These are phyloP conservation scores for Gallinago stenura DNA, from an alignment of 2,797 vertebrate species.

Conservation along the genomic window DNA sequence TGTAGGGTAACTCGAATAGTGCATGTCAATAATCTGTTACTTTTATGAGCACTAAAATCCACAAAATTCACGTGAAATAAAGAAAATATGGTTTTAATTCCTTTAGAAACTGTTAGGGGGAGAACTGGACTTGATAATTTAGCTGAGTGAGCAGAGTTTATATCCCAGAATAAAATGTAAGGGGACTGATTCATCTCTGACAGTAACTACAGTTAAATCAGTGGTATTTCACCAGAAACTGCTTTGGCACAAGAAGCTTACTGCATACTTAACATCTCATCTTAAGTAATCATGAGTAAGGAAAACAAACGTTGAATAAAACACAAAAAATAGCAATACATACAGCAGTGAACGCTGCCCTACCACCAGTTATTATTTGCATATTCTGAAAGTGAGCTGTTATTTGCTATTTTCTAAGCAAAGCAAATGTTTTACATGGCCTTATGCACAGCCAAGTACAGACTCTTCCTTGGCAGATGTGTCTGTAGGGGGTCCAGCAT, in stretches of 20 bases:
- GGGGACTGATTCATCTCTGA: neutral
- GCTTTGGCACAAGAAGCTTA: neutral
- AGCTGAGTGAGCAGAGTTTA: constrained; percentile 9
- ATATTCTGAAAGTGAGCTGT: neutral
- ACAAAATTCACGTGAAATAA: constrained; percentile 9
- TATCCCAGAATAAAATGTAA: neutral
- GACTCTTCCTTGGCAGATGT: neutral
- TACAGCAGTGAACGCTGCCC: neutral
- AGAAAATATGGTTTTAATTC: constrained; percentile 22
- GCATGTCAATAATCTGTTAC: neutral
- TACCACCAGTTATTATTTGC: neutral
- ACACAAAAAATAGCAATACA: neutral
- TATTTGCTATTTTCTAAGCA: neutral
- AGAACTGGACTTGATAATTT: neutral
- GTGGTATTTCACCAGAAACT: neutral
- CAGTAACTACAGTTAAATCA: neutral
- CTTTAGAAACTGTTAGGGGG: constrained; percentile 14
- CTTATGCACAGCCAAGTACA: neutral
- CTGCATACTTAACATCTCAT: neutral
- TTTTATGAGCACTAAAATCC: constrained; percentile 36
- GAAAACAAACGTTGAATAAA: neutral
- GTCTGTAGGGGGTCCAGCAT: neutral
- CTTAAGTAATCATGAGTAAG: neutral
- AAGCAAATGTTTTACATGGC: neutral
- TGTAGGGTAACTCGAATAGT: neutral